Base-by-base conservation (phyloP, 2,888 invertebrate species). In the Ommatoiulus sabulosus region DNA sequence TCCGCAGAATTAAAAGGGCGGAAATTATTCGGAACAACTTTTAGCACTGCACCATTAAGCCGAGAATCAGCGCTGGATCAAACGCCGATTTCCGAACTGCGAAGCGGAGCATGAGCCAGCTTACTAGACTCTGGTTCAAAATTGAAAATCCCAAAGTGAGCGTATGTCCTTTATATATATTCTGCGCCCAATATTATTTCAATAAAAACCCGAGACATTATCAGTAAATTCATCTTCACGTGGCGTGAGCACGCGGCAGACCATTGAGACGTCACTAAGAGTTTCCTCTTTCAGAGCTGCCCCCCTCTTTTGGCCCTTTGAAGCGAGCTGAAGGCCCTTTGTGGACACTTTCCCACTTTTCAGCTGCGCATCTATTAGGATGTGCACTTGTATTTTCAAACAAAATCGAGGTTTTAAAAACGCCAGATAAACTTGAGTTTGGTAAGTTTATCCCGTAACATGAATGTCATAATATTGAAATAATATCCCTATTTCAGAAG, bases 221-320 rank as follows among this genome's bases (percentile, higher is more conserved):
- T 80, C 80, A 80, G 35, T 80, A 80, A 80, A 80, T 80, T 80
- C 80, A 80, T 80, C 80, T 80, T 80, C 35, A 80, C 80, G 80
- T 43, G 80, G 80, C 80, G 80, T 80, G 80, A 80, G 80, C 80
- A 80, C 80, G 80, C 80, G 80, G 80, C 80, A 80, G 80, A 80
- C 80, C 80, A 80, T 80, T 80, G 80, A 80, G 80, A 80, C 80
- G 80, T 80, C 80, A 80, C 80, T 3, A 80, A 80, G 80, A 35
- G 80, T 24, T 35, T 80, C 80, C 80, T 80, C 80, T 80, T 80
- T 80, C 80, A 80, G 0, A 7, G 46, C 8, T n/a, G 17, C n/a
- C 80, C 80, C 80, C 80, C 35, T 80, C 35, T 35, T 72, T n/a
- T 20, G 80, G 80, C 80, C 80, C 80, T 80, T 80, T 80, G 12